Evolutionary conservation across 2,888 invertebrate genomes (phyloP), one percentile per base, ranked within the genome.

Genomic region (Microdon myrmicae): DNA sequence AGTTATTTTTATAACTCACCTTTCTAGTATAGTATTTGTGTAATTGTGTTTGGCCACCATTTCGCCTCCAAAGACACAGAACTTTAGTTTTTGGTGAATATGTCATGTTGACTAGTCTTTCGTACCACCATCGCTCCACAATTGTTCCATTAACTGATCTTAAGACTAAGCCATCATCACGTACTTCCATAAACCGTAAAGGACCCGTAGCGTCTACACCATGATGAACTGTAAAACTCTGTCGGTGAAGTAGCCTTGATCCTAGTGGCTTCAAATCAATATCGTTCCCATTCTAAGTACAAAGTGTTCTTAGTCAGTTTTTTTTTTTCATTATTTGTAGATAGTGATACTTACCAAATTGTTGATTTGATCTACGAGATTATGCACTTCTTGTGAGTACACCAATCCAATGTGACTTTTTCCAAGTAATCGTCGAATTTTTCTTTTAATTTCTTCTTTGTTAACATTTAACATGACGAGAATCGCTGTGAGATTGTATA

Each of bases 1-100:
- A 4, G 25, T 6, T 9, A 3, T 5, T n/a, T 4, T 3, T 23
- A 13, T 2, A 17, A 56, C 71, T 73, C 78, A 96, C 97, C 89
- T 98, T 99, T 80, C 95, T 94, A 0, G 99, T 98, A 78, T 97
- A 97, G 82, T 98, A 99, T 82, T 98, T 98, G 81, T 98, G 96
- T 67, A 97, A 85, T 75, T 95, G 92, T 4, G 96, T 96, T 76
- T 96, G 93, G 3, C 93, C 93, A 2, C 94, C 96, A 75, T 92
- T 93, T 71, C 94, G 88, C 72, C 96, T 87, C 97, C 99, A 99
- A 59, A 99, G 85, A 81, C 98, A 99, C 67, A 99, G 83, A 6
- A 98, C 91, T 81, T 94, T 92, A 74, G 96, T 98, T 81, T 98
- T 98, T 0, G 99, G 99, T 71, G 97, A 96, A 80, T 96, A 99